These are phyloP conservation scores for Drosophila monieri DNA, from an alignment of 2,888 invertebrate species.

Conservation along the genomic window DNA sequence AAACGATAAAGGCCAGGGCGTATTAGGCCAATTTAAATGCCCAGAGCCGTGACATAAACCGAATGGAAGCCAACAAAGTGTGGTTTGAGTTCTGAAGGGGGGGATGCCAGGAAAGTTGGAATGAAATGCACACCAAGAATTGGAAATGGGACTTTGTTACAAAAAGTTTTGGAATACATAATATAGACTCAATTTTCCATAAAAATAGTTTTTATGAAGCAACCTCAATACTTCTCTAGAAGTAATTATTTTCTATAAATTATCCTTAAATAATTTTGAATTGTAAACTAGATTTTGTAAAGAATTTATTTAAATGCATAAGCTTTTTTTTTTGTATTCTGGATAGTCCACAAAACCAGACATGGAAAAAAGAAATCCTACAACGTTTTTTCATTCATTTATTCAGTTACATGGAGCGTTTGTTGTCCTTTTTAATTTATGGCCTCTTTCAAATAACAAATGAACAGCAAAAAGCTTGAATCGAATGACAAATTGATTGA, in stretches of 20 bases:
- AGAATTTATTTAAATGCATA: not conserved
- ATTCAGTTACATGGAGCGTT: constrained; percentile 19
- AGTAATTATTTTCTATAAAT: not conserved
- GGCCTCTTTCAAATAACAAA: constrained; percentile 22
- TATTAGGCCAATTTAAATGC: constrained; percentile 49
- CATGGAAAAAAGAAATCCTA: constrained; percentile 10
- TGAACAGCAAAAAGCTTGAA: constrained; percentile 10
- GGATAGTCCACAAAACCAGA: constrained; percentile 26
- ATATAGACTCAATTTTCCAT: not conserved
- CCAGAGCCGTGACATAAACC: constrained; percentile 3
- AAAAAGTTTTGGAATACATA: not conserved
- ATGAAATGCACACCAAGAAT: not conserved
- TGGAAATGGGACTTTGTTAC: not conserved
- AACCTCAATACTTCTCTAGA: not conserved
- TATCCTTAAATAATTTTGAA: not conserved
- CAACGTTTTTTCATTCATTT: constrained; percentile 9
- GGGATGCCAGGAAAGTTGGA: not conserved
- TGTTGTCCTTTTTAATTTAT: constrained; percentile 39
- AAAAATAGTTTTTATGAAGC: not conserved
- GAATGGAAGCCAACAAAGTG: constrained; percentile 6
- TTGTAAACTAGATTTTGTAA: too few relatives aligned
- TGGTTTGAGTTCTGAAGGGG: not conserved
- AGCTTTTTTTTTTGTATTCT: not conserved
- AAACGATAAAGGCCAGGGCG: constrained; percentile 53
- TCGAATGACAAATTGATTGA: constrained; percentile 58